Evolutionary conservation across 2,797 vertebrate genomes (phyloP), one percentile per base, ranked within the genome.

Genomic region (Peromyscus melanophrys): DNA sequence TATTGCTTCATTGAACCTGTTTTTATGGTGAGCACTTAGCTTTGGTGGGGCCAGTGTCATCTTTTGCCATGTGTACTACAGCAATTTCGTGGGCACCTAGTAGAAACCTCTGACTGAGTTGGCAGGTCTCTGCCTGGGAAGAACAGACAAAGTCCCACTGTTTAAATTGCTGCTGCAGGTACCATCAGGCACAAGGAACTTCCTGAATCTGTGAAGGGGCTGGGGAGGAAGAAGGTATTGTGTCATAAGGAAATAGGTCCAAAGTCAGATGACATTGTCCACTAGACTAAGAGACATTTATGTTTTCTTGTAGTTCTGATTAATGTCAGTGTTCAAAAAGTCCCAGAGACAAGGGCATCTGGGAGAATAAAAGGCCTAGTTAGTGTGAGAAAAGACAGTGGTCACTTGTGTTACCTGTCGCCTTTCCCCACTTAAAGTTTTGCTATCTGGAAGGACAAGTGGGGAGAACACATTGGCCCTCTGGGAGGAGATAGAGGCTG

Each of bases 201-300:
- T 49, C 67, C 1, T 49, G 75, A 90, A 52, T 46, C 40, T 77
- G 12, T 77, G 61, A 63, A 31, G 31, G 98, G 40, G 96, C 99
- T 25, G 4, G n/a, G 49, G 31, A 67, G 21, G 21, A 31, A 85
- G 12, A 67, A 8, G 21, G 12, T 73, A 34, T 57, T 71, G 2
- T 21, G n/a, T 57, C 67, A 87, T 87, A 87, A 73, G 65, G 85
- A 87, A 73, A 29, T 71, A 31, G n/a, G 49, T 55, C 16, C 9
- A 73, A 86, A 73, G 85, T 87, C 85, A 57, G 49, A 37, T 57
- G 46, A 57, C n/a, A 40, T 73, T 46, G 19, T 21, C n/a, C 67
- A 87, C 85, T 73, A 57, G 67, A 87, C 8, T 27, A 86, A 52
- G 59, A 85, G 49, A 71, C n/a, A 52, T 37, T 11, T 69, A n/a